A percentile compares a stretch with the other conserved stretches of the same genome.
These are phyloP conservation scores for Drosophila histrio DNA, from an alignment of 2,888 invertebrate genomes.

Conservation along the genomic window DNA sequence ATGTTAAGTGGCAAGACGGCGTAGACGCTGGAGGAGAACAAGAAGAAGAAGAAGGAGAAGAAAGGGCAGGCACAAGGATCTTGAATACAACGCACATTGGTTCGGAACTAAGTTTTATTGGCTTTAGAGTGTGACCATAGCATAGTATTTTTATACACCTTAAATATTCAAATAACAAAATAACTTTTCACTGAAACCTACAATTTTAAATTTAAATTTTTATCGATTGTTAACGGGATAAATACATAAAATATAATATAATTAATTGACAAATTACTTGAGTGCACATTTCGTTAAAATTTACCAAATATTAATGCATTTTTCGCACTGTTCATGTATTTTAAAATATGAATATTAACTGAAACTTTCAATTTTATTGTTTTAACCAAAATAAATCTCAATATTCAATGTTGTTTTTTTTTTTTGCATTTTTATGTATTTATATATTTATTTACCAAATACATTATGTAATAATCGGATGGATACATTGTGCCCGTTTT, in stretches of 20 bases:
- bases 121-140: background rate
- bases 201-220: no score
- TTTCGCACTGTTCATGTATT: no score
- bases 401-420: no score
- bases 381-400: no score
- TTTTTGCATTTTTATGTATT: no score
- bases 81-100: conserved; percentile 22
- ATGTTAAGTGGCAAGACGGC: conserved; percentile 40
- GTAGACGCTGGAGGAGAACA: background rate
- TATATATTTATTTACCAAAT: no score
- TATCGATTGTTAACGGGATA: no score
- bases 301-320: no score
- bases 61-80: conserved; percentile 7
- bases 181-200: background rate
- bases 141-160: no score
- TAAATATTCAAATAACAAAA: background rate
- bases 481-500: background rate
- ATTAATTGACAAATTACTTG: background rate
- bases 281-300: no score
- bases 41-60: background rate
- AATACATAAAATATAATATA: background rate
- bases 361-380: no score
- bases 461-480: background rate
- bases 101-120: background rate
- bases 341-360: no score